Evolutionary conservation across 2,113 vertebrate species (phyloP), one percentile per base, ranked within the genome.

Genomic region (Fukomys damarensis): DNA sequence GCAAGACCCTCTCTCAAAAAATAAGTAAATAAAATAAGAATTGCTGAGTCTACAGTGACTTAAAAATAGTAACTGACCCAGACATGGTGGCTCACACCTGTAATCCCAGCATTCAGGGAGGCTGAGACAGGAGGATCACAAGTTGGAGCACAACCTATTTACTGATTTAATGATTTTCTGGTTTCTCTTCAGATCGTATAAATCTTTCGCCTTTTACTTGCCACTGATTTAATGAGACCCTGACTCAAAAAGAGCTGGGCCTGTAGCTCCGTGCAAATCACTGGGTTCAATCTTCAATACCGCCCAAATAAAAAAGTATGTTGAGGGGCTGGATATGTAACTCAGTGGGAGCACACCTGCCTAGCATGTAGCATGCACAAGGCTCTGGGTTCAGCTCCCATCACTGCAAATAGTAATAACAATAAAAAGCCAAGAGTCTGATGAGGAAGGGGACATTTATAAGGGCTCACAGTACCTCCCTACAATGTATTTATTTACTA

Each of bases 21-120:
- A 63, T 11, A 77, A 49, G 22, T 0, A 70, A 84, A 20, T 52
- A 77, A 86, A 95, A 89, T 0, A 90, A 54, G 46, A 95, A 91
- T 63, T 49, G 38, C 65, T 91, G 52, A 82, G 52, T 84, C 68
- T 61, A 84, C 72, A 81, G 2, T 26, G 20, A 93, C 81, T 85
- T 89, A 65, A 92, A 95, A 89, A 84, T n/a, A 86, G 22, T 84
- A 88, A 76, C 41, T 30, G 24, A 66, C 32, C 24, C 52, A 59
- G 49, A 35, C 26, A n/a, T 70, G 2, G 49, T 70, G 35, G n/a
- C 26, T 26, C 22, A 24, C 28, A 24, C 85, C 46, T 56, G 26
- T 70, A 86, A 41, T 86, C 49, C 65, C 30, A 54, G 49, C 32
- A 86, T 14, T 70, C 24, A 13, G 52, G 56, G 26, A 63, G 58